Percentiles rank a stretch among this genome's conserved stretches.
phyloP scores from a whole-genome alignment of 2,888 invertebrate species.

The Acanthosepion esculentum region DNA sequence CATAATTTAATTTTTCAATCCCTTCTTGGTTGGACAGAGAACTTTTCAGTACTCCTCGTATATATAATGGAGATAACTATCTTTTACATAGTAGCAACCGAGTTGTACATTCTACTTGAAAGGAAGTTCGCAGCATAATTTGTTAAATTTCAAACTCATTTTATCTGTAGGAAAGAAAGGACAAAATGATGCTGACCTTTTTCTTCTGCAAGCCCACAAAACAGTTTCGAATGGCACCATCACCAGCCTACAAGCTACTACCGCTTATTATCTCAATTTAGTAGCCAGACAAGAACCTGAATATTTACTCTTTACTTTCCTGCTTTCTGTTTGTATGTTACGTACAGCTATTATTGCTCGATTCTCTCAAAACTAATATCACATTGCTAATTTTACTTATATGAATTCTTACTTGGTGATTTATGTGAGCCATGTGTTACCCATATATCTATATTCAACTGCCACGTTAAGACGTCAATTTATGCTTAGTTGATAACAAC shows the following conservation, averaged over 20 bases:
- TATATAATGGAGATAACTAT: background rate
- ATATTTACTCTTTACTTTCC: background rate
- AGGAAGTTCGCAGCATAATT: conserved; percentile 33
- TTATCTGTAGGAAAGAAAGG: background rate
- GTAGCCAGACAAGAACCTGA: background rate
- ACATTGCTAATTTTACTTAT: background rate
- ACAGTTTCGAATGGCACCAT: background rate
- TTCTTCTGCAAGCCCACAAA: background rate
- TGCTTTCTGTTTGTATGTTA: background rate
- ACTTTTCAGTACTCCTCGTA: too few species aligned
- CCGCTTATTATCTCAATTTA: background rate
- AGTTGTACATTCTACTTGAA: background rate
- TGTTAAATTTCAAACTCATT: background rate
- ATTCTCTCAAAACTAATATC: background rate
- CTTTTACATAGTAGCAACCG: background rate
- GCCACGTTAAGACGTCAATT: too few species aligned
- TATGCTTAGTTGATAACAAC: too few species aligned
- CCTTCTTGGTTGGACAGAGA: too few species aligned
- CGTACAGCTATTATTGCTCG: too few species aligned
- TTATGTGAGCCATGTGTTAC: background rate
- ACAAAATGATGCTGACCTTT: background rate
- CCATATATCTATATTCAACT: background rate
- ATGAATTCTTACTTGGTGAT: background rate
- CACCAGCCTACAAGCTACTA: background rate
- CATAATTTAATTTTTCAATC: too few species aligned